Base-by-base conservation (phyloP, 1,140 invertebrate genomes). In the Carposina sasakii region DNA sequence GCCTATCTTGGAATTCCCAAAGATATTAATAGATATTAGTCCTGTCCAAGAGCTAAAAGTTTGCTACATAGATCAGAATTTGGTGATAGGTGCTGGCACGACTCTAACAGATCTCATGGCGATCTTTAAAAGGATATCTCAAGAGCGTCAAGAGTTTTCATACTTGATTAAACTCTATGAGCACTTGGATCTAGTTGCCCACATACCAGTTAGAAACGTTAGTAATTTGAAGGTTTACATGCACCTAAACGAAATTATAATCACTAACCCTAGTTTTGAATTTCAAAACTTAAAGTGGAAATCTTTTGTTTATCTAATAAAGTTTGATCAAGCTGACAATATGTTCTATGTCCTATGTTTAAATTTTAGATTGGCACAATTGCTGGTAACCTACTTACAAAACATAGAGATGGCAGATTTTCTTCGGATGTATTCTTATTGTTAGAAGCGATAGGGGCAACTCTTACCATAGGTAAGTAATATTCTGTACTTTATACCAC, bases 361-460 rank as follows among this genome's bases (percentile, higher is more conserved):
- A n/a, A n/a, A 21, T 39, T 39, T 39, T 61, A 90, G 90, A 86
- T 89, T 56, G 91, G 89, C 43, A 89, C 88, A 16, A 77, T 93
- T 43, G 92, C 90, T 44, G 93, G 93, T 40, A 94, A 94, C 76
- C 75, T 94, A 41, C 91, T 91, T 86, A 87, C 93, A 33, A 94
- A 94, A 79, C 88, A 94, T 63, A 58, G 81, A 16, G 81, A 91
- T 54, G 78, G 71, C 4, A 90, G 91, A 59, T 94, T 95, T 72
- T 90, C 91, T 2, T 94, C 93, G 1, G 92, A 94, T 75, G 64
- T 94, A 22, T 94, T 92, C 75, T 63, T 92, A 26, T 86, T 91
- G 41, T 68, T 94, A 31, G 91, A 92, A 84, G 88, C 89, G 8
- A 83, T 88, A 48, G 88, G 88, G 33, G 91, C 91, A 6, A 72